These are phyloP conservation scores for Hapalemur alaotrensis DNA, from an alignment of 2,797 vertebrate species.

Conservation along the genomic window DNA sequence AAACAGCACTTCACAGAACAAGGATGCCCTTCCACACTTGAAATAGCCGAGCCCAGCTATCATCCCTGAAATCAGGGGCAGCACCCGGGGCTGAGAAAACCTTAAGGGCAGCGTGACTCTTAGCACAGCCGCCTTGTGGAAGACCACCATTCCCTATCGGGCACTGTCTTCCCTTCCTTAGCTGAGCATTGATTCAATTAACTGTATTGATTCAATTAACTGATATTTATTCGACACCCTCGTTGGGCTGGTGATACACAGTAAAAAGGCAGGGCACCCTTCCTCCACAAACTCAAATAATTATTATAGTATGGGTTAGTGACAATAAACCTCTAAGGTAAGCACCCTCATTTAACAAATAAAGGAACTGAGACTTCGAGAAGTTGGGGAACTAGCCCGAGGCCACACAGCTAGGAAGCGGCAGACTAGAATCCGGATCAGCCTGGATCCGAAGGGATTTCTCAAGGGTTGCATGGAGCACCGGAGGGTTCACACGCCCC, in stretches of 20 bases:
- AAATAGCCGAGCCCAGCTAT: neutral
- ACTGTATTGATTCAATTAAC: neutral
- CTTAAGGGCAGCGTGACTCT: neutral
- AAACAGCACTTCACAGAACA: neutral
- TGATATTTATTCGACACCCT: neutral
- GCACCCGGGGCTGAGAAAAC: neutral
- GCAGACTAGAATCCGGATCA: neutral
- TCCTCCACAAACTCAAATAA: neutral
- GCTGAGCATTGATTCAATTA: neutral
- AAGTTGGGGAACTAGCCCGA: neutral
- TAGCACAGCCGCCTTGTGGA: neutral
- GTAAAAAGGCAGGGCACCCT: neutral
- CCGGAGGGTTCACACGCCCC: neutral
- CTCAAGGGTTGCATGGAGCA: too few species aligned
- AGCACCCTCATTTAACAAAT: neutral
- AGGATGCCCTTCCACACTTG: conserved; percentile 31
- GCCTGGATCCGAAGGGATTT: neutral
- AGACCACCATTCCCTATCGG: neutral
- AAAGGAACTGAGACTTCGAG: neutral
- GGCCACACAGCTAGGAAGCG: neutral
- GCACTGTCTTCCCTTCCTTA: neutral
- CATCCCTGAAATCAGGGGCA: neutral
- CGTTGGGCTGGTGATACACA: neutral
- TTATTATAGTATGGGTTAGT: neutral
- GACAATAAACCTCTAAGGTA: neutral